phyloP scores from a whole-genome alignment of 2,113 vertebrate genomes.

The Callorhinus ursinus region DNA sequence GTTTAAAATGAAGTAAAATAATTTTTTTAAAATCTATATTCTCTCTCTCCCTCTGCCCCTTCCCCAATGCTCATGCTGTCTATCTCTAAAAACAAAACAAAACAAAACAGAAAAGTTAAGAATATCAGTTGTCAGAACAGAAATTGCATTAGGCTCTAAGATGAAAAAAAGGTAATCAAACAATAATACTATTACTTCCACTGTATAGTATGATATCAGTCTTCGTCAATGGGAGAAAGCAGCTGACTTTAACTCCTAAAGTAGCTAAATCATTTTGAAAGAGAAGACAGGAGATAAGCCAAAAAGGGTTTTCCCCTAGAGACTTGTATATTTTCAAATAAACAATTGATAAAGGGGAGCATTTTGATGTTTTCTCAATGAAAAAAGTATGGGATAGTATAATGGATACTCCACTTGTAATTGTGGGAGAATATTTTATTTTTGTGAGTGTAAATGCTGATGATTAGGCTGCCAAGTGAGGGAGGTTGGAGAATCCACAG shows the following conservation, averaged over 20 bases:
- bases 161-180: background rate
- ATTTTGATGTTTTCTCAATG: constrained; percentile 8
- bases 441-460: background rate
- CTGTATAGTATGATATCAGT: background rate
- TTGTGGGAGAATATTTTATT: constrained; percentile 32
- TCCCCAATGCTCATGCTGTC: background rate
- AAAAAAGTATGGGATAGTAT: background rate
- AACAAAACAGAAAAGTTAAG: background rate
- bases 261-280: constrained; percentile 18
- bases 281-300: background rate
- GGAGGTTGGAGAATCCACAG: background rate
- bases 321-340: background rate
- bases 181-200: background rate
- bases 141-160: constrained; percentile 48
- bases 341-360: background rate
- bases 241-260: background rate
- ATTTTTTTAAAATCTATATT: background rate
- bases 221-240: background rate
- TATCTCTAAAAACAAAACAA: background rate
- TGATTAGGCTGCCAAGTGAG: background rate
- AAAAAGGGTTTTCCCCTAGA: background rate
- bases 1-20: background rate
- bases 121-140: background rate
- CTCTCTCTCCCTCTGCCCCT: background rate
- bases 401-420: background rate